Evolutionary conservation across 2,888 invertebrate genomes (phyloP).

Genomic region (Anagyrus pseudococci): DNA sequence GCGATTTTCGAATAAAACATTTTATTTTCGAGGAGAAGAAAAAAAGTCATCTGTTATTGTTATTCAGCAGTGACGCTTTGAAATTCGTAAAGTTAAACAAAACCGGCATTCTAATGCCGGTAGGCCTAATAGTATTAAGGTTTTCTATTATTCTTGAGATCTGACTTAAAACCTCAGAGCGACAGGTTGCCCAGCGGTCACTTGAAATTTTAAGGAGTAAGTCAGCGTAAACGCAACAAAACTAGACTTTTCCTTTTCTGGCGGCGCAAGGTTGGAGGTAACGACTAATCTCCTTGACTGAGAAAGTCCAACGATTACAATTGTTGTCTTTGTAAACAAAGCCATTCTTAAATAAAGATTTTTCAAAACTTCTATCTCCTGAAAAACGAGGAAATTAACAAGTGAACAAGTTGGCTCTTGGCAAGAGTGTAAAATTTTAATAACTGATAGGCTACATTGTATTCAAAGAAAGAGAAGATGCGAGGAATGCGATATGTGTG

Average conservation of each 20-base stretch:
- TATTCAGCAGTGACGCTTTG: too few species aligned
- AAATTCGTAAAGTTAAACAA: too few species aligned
- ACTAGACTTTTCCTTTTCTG: not conserved
- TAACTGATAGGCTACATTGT: too few species aligned
- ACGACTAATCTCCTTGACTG: conserved; percentile 31
- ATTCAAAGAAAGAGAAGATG: too few species aligned
- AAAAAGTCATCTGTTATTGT: too few species aligned
- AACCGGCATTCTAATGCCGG: too few species aligned
- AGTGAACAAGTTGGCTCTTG: not conserved
- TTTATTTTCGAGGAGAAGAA: too few species aligned
- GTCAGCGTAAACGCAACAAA: conserved; percentile 22
- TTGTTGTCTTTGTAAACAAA: conserved; percentile 34
- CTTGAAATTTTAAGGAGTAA: conserved; percentile 30
- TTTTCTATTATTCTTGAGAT: too few species aligned
- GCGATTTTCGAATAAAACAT: too few species aligned
- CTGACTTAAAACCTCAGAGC: conserved; percentile 17
- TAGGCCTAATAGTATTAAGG: conserved; percentile 32
- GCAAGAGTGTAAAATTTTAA: too few species aligned
- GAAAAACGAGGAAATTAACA: not conserved
- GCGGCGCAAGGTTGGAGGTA: conserved; percentile 16
- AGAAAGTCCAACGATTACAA: conserved; percentile 23
- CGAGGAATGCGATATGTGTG: too few species aligned
- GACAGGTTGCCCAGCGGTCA: conserved; percentile 26
- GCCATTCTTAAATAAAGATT: conserved; percentile 3
- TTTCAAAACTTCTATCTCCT: not conserved